phyloP scores from a whole-genome alignment of 1,140 invertebrate species.

The Drosophila mojavensis region DNA sequence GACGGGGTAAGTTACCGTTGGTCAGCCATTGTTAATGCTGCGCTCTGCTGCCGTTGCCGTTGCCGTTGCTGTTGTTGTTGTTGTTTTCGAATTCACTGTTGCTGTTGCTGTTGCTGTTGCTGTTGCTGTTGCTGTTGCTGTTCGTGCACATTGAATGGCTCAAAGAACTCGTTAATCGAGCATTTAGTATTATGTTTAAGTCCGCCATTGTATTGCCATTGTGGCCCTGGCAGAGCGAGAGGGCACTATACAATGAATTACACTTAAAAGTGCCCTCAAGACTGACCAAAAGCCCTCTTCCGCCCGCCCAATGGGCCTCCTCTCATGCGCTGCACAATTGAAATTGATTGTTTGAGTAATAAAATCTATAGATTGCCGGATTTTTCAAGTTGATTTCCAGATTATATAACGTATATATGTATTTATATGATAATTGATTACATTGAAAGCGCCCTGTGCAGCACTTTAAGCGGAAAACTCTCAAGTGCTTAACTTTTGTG shows the following conservation, averaged over 20 bases:
- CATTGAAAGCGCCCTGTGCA: not conserved
- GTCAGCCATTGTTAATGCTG: slow-evolving; percentile 10
- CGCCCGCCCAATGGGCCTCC: not conserved
- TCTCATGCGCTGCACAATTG: slow-evolving; percentile 2
- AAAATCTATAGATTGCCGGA: slow-evolving; percentile 13
- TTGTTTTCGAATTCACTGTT: slow-evolving; percentile 4
- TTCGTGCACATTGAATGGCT: slow-evolving; percentile 19
- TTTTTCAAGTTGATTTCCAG: not conserved
- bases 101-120: not conserved
- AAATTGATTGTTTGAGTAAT: slow-evolving; percentile 23
- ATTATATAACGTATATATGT: slow-evolving; percentile 1
- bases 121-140: slow-evolving; percentile 8
- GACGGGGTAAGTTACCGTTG: not conserved
- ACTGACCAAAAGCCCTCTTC: not conserved
- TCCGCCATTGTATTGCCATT: slow-evolving; percentile 34
- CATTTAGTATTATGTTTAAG: slow-evolving; percentile 42
- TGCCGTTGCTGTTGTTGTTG: not conserved
- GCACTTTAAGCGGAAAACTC: slow-evolving; percentile 4
- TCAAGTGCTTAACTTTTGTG: not conserved
- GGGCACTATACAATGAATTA: slow-evolving; percentile 16
- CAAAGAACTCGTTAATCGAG: slow-evolving; percentile 52
- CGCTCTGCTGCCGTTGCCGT: not conserved
- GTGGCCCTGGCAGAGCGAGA: not conserved
- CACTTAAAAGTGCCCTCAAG: slow-evolving; percentile 14
- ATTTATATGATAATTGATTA: slow-evolving; percentile 11